Percentiles rank a stretch among this genome's conserved stretches.
These are phyloP conservation scores for Drosophila lacicola DNA, from an alignment of 2,888 invertebrate species.

Conservation along the genomic window DNA sequence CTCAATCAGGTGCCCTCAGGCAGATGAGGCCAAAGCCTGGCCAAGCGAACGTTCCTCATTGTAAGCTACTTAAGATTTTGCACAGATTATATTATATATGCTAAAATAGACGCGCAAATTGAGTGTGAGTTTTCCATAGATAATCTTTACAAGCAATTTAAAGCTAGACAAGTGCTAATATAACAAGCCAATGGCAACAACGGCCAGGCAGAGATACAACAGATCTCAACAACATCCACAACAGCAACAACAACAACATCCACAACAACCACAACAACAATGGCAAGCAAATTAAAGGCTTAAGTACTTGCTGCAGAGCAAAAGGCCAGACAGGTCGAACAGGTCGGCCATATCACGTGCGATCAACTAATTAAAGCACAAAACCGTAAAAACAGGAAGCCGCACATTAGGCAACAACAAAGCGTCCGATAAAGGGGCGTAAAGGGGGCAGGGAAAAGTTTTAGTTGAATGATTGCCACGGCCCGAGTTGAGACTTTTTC, in stretches of 20 bases:
- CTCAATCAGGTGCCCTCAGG: slow-evolving; percentile 45
- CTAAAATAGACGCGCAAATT: slow-evolving; percentile 78
- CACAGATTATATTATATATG: slow-evolving; percentile 75
- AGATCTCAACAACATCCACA: slow-evolving; percentile 28
- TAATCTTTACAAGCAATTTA: slow-evolving; percentile 79
- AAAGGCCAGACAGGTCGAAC: slow-evolving; percentile 34
- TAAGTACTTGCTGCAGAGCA: slow-evolving; percentile 45
- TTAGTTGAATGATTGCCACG: slow-evolving; percentile 67
- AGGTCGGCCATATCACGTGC: slow-evolving; percentile 70
- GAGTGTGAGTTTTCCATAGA: slow-evolving; percentile 78
- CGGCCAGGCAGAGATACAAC: slow-evolving; percentile 37
- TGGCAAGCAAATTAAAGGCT: slow-evolving; percentile 59
- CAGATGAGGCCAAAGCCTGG: slow-evolving; percentile 6
- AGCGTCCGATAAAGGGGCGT: not conserved
- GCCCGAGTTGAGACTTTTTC: slow-evolving; percentile 27
- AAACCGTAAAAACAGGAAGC: slow-evolving; percentile 76
- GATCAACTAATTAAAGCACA: slow-evolving; percentile 77
- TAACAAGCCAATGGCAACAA: slow-evolving; percentile 58
- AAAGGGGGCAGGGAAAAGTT: slow-evolving; percentile 33
- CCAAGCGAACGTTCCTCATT: slow-evolving; percentile 55
- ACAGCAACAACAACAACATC: slow-evolving; percentile 29
- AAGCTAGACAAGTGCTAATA: slow-evolving; percentile 77
- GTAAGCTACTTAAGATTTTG: slow-evolving; percentile 79
- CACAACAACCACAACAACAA: slow-evolving; percentile 43
- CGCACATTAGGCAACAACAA: slow-evolving; percentile 70